Base-by-base conservation (phyloP, 2,888 invertebrate genomes). In the Holacanthella duospinosa region DNA sequence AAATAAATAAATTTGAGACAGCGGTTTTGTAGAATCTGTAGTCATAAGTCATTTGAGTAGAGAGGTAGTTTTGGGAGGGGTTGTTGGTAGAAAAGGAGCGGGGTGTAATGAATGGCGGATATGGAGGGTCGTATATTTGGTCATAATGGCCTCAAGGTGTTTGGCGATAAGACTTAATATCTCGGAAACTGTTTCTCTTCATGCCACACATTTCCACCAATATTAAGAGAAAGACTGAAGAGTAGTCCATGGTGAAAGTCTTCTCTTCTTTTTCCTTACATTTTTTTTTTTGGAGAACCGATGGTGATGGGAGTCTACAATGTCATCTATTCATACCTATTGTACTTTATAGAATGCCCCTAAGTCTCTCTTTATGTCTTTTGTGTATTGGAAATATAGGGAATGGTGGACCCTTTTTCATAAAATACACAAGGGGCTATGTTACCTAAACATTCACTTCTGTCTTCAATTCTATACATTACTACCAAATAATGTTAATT, bases 91-190 rank as follows among this genome's bases (percentile, higher is more conserved):
- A 55, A 44, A 64, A 60, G 62, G 63, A 16, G n/a, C n/a, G n/a
- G 63, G n/a, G 67, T 67, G 69, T 71, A 71, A 71, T 70, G 71
- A 70, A 71, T 67, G 66, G 68, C 71, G 71, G 71, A 71, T 71
- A 70, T 70, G 64, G 36, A 67, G 61, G 66, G 68, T 66, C 66
- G 69, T 71, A 71, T 71, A 68, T 71, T 68, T 64, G 64, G 64
- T 60, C 67, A 71, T 71, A 71, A 71, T 71, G 71, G 68, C 68
- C 68, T 64, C 64, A 68, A 71, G 69, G 69, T 71, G 68, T 66
- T 68, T 66, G 66, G 54, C 64, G 68, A 65, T 65, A 65, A 67
- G 67, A 36, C 36, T 36, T 36, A 36, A 36, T 25, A 43, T 55
- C 55, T 62, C 59, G 58, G n/a, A 27, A 12, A 12, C 26, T 25